Conservation (phyloP, 2,113 vertebrate species). For the Thunnus thynnus region DNA sequence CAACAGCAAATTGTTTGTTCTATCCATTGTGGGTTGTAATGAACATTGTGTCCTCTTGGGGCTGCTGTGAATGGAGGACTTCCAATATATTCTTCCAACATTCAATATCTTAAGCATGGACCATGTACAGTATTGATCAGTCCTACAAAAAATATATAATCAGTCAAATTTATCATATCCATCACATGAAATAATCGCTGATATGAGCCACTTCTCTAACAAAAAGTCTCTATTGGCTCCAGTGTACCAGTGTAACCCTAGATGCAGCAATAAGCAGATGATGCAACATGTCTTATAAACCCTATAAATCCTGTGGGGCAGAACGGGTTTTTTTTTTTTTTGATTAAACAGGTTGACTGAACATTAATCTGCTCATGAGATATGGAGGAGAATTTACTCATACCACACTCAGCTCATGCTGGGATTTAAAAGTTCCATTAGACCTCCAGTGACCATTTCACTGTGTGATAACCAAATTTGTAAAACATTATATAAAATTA, state of each 20-base stretch:
- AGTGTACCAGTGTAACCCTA: neutral
- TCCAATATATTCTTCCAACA: neutral
- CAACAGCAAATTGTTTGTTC: too few relatives aligned
- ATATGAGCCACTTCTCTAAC: too few relatives aligned
- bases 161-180: neutral
- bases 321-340: constrained; percentile 30
- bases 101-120: neutral
- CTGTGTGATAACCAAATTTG: neutral
- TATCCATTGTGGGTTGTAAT: too few relatives aligned
- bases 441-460: neutral
- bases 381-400: constrained; percentile 11
- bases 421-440: too few relatives aligned
- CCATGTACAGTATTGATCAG: neutral
- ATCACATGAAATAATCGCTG: rapidly evolving
- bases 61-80: neutral
- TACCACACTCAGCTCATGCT: neutral
- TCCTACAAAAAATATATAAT: too few relatives aligned
- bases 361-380: constrained; percentile 61
- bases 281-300: constrained; percentile 48
- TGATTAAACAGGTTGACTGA: constrained; percentile 62
- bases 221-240: neutral
- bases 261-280: constrained; percentile 24
- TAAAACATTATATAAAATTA: too few relatives aligned
- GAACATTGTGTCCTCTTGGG: too few relatives aligned
- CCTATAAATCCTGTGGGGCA: constrained; percentile 46